Base-by-base conservation (phyloP, 1,140 invertebrate species). In the Listronotus bonariensis region DNA sequence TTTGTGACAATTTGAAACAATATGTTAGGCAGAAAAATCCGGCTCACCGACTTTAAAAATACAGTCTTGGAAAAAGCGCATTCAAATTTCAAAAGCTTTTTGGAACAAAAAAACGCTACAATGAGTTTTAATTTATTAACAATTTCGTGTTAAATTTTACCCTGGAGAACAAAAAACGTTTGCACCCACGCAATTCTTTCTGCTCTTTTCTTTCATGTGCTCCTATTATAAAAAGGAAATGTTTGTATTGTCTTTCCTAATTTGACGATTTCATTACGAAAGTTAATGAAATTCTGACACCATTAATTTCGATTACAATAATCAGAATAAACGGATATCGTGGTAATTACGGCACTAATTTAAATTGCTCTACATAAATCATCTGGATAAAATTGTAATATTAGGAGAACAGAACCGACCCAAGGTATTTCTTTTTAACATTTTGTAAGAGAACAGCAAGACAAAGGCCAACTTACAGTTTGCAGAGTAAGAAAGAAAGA, bases 341-440 rank as follows among this genome's bases (percentile, higher is more conserved):
- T 45, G 20, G 14, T 17, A 45, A 45, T 45, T 45, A 67, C 42
- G 42, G 42, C 12, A 45, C 42, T 45, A n/a, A 45, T 45, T 45
- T 45, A 18, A 45, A 45, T 66, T 72, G 72, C 72, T 73, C 72
- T 68, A 73, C 68, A 73, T 73, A 73, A 73, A 73, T 73, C 72
- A 72, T 74, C 68, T 67, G 65, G 60, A 67, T 69, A 67, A 68
- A 69, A 68, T 68, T 54, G 60, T 63, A 17, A 31, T 66, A 69
- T 12, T 54, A 74, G 72, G 70, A 63, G 45, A 58, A 17, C 59
- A 74, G 49, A 55, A 69, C 9, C n/a, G 8, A 34, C 0, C 56
- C 38, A 17, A 62, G 56, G 36, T 53, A 3, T 5, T 26, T 26
- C 5, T 26, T 26, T 26, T 26, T 26, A 26, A 26, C 20, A 26